Evolutionary conservation across 2,888 invertebrate genomes (phyloP).

Genomic region (Chirona hameri): DNA sequence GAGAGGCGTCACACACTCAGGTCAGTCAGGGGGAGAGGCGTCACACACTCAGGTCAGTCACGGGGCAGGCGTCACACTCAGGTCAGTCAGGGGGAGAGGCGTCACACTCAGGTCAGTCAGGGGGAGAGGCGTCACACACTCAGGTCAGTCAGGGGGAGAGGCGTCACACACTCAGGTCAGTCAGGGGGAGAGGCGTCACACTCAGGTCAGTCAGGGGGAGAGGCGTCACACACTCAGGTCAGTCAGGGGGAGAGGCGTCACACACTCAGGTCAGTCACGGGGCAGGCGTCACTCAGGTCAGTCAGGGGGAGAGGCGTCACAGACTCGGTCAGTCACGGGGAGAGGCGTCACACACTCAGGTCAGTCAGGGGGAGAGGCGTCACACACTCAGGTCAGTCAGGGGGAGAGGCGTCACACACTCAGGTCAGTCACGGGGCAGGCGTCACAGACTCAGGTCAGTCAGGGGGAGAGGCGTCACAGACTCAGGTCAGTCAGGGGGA

Average conservation of each 20-base stretch:
- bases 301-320: too few species aligned
- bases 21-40: background rate
- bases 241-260: background rate
- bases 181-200: too few species aligned
- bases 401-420: too few species aligned
- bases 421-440: background rate
- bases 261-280: background rate
- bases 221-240: conserved; percentile 1
- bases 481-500: background rate
- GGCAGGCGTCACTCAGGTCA: too few species aligned
- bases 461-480: background rate
- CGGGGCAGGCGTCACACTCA: too few species aligned
- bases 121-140: background rate
- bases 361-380: background rate
- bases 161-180: background rate
- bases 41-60: background rate
- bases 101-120: too few species aligned
- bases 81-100: too few species aligned
- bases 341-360: background rate
- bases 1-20: background rate
- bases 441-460: conserved; percentile 7
- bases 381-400: background rate
- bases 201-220: background rate
- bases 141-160: background rate
- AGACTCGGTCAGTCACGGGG: too few species aligned